These are phyloP conservation scores for Halocaridina rubra DNA, from an alignment of 2,888 invertebrate genomes.

Conservation along the genomic window DNA sequence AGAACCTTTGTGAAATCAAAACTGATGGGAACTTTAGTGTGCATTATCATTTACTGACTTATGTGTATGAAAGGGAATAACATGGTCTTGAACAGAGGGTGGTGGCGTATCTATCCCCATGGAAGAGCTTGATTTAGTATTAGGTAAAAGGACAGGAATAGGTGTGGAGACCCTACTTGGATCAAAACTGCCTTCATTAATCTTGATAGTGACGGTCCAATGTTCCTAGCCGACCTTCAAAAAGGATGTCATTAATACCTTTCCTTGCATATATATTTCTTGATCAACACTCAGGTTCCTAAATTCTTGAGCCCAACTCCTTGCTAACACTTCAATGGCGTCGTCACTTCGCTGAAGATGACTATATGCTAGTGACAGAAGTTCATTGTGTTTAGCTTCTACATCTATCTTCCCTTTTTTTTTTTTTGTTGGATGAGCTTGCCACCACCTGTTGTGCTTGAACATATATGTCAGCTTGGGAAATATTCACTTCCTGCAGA, in stretches of 20 bases:
- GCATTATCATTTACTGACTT: conserved; percentile 8
- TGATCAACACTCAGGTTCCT: no score
- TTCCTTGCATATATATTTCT: no score
- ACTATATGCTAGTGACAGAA: neutral
- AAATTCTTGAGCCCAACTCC: no score
- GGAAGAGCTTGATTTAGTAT: no score
- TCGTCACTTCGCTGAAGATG: conserved; percentile 13
- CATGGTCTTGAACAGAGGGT: neutral
- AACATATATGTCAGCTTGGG: neutral
- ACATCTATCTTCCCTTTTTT: neutral
- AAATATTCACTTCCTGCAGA: conserved; percentile 1
- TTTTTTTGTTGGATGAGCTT: neutral
- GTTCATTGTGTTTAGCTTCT: no score
- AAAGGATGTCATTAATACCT: no score
- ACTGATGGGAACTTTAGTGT: neutral
- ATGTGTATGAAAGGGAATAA: neutral
- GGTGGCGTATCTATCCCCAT: neutral
- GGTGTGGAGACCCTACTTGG: no score
- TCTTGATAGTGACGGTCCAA: no score
- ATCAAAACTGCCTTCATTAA: no score
- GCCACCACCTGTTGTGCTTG: no score
- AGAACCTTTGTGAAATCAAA: no score
- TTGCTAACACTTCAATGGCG: conserved; percentile 12
- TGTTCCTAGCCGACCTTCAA: conserved; percentile 20
- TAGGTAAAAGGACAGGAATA: no score